Conservation (phyloP, 2,888 invertebrate genomes). For the Lasius fuliginosus region DNA sequence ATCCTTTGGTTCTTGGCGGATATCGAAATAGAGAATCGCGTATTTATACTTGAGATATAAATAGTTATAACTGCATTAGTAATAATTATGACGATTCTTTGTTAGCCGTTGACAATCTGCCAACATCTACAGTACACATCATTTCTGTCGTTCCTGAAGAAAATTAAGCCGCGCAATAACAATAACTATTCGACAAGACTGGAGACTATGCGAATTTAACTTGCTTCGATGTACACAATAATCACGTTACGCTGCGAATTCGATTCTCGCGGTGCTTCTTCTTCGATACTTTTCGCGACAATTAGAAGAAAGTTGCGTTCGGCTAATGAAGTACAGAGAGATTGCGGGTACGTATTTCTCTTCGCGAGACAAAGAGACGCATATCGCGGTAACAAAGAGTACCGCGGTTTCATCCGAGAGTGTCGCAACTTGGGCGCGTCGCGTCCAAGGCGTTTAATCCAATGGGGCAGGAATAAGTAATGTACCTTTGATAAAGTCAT, state of each 20-base stretch:
- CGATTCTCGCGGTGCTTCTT: conserved; percentile 51
- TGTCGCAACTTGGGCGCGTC: conserved; percentile 42
- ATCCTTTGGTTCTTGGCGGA: not conserved
- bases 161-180: conserved; percentile 32
- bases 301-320: conserved; percentile 68
- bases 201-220: conserved; percentile 51
- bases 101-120: not conserved
- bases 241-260: conserved; percentile 55
- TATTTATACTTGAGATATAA: not conserved
- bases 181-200: conserved; percentile 22
- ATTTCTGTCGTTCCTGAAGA: not conserved
- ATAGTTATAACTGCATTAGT: not conserved
- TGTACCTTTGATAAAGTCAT: conserved; percentile 69
- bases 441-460: conserved; percentile 65
- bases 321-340: conserved; percentile 60
- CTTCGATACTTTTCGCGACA: conserved; percentile 62
- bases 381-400: not conserved
- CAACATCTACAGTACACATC: conserved; percentile 1
- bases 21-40: not conserved
- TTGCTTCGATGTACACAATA: conserved; percentile 45
- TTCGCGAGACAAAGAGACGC: conserved; percentile 39
- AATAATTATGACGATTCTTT: conserved; percentile 8
- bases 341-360: conserved; percentile 47
- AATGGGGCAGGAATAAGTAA: conserved; percentile 67
- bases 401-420: conserved; percentile 20